Conservation (phyloP, 1,140 invertebrate genomes). For the Macrosteles quadrilineatus region DNA sequence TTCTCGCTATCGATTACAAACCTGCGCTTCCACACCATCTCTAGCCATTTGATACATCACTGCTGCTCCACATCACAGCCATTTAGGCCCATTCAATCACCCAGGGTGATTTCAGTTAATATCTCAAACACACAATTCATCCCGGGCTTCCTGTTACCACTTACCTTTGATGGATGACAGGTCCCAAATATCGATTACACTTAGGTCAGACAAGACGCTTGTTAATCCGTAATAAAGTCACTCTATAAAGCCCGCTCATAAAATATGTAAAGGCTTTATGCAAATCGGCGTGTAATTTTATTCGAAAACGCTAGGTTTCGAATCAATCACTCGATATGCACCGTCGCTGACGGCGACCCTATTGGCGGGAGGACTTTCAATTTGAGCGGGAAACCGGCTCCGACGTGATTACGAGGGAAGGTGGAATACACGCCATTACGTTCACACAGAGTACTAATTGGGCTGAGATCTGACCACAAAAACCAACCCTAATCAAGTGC, state of each 20-base stretch:
- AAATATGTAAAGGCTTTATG: constrained; percentile 26
- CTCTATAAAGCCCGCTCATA: constrained; percentile 19
- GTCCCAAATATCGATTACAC: constrained; percentile 8
- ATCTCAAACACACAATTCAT: too few species aligned
- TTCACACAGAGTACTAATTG: constrained; percentile 11
- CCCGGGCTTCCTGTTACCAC: not conserved
- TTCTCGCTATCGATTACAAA: too few species aligned
- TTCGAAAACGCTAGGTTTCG: not conserved
- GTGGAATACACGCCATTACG: not conserved
- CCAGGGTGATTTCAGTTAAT: too few species aligned
- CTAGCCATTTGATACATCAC: too few species aligned
- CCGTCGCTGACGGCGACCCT: constrained; percentile 7
- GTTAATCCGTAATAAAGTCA: constrained; percentile 23
- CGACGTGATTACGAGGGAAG: not conserved
- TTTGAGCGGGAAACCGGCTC: not conserved
- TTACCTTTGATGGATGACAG: constrained; percentile 13
- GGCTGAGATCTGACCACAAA: not conserved
- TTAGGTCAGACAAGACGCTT: not conserved
- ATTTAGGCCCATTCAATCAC: too few species aligned
- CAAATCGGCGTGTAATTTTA: constrained; percentile 16
- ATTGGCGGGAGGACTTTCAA: not conserved
- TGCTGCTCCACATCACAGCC: too few species aligned
- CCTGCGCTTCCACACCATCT: too few species aligned
- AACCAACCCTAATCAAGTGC: not conserved
- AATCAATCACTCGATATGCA: constrained; percentile 10